phyloP scores from a whole-genome alignment of 1,140 invertebrate species.

The Brachionus koreanus region DNA sequence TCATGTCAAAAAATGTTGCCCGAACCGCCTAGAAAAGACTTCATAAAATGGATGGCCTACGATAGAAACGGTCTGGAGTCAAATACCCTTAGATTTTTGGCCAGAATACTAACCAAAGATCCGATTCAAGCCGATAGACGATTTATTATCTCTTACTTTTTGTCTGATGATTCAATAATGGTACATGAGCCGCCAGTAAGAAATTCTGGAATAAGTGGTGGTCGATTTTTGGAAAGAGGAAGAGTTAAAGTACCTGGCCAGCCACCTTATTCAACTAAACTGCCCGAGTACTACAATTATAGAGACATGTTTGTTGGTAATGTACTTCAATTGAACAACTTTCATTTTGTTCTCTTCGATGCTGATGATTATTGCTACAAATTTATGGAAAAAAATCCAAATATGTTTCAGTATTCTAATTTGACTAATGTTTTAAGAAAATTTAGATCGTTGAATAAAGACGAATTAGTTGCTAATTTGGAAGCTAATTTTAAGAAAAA shows the following conservation, averaged over 20 bases:
- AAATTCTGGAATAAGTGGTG: constrained; percentile 71
- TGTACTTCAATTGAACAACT: constrained; percentile 69
- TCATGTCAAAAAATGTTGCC: constrained; percentile 56
- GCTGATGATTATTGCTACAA: constrained; percentile 79
- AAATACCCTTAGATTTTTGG: constrained; percentile 73
- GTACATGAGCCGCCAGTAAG: constrained; percentile 70
- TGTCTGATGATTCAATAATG: constrained; percentile 76
- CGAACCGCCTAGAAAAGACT: constrained; percentile 56
- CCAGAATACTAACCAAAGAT: constrained; percentile 69
- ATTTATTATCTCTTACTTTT: constrained; percentile 76
- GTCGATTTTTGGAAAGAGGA: constrained; percentile 67
- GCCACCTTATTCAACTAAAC: constrained; percentile 58
- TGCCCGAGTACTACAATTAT: constrained; percentile 70
- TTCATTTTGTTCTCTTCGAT: constrained; percentile 70
- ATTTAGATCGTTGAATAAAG: constrained; percentile 45
- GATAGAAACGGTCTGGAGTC: constrained; percentile 69
- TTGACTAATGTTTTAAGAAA: constrained; percentile 17
- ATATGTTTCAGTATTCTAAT: constrained; percentile 39
- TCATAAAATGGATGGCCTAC: constrained; percentile 59
- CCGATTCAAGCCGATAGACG: constrained; percentile 66
- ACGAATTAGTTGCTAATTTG: constrained; percentile 51
- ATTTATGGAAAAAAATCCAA: constrained; percentile 72
- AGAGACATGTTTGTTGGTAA: constrained; percentile 77
- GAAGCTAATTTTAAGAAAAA: constrained; percentile 51
- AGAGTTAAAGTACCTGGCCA: constrained; percentile 71